These are phyloP conservation scores for Ahaetulla prasina DNA, from an alignment of 2,113 vertebrate genomes.

Conservation along the genomic window DNA sequence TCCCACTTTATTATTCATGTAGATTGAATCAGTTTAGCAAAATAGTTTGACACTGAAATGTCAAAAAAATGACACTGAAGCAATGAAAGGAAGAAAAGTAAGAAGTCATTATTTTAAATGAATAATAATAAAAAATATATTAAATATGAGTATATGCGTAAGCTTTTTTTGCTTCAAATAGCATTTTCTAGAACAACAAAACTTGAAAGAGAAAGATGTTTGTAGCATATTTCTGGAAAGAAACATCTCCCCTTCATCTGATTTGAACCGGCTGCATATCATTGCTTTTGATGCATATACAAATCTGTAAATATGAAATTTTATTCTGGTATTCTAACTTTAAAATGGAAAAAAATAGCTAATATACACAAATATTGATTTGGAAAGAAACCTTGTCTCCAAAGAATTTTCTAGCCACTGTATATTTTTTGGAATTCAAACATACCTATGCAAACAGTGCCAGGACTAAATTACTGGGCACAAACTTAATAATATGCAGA, in stretches of 20 bases:
- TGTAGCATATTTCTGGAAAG: not conserved
- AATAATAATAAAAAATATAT: not conserved
- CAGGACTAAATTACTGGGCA: constrained; percentile 20
- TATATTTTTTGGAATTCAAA: constrained; percentile 12
- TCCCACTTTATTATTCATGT: not conserved
- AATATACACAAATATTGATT: constrained; percentile 19
- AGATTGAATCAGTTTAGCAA: not conserved
- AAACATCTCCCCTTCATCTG: not conserved
- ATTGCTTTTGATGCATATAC: not conserved
- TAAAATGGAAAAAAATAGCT: not conserved
- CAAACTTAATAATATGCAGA: constrained; percentile 26
- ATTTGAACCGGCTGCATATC: not conserved
- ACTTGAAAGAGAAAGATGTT: not conserved
- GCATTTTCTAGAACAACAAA: not conserved
- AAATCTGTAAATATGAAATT: not conserved
- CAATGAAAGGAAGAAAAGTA: not conserved
- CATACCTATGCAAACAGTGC: constrained; percentile 20
- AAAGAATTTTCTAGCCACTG: constrained; percentile 12
- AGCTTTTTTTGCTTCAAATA: not conserved
- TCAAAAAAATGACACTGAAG: no score
- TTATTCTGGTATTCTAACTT: not conserved
- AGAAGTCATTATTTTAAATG: not conserved
- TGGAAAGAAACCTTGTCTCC: constrained; percentile 20
- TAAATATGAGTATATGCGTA: not conserved
- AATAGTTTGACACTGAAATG: not conserved